Conservation (phyloP, 1,140 invertebrate species). For the Drosophila trapezifrons region DNA sequence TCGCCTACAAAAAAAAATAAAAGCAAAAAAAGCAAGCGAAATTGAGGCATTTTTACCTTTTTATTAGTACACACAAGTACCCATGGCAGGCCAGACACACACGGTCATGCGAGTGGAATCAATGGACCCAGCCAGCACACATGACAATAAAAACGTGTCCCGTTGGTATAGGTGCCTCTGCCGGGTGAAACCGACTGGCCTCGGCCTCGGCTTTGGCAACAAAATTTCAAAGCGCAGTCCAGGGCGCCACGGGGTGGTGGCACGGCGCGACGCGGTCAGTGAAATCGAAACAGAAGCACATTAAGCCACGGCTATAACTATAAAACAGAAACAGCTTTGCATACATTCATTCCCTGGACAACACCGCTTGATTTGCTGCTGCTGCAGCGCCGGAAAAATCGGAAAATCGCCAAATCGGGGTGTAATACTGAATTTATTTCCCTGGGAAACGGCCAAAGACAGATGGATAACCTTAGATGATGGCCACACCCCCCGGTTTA, state of each 20-base stretch:
- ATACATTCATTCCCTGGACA: slow-evolving; percentile 29
- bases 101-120: slow-evolving; percentile 49
- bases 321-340: slow-evolving; percentile 51
- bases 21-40: too few species aligned
- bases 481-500: not conserved
- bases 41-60: slow-evolving; percentile 64
- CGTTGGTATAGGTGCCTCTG: slow-evolving; percentile 18
- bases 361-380: slow-evolving; percentile 38
- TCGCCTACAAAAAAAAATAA: slow-evolving; percentile 32
- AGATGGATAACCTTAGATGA: not conserved
- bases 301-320: slow-evolving; percentile 49
- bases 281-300: slow-evolving; percentile 48
- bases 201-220: not conserved
- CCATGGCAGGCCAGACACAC: slow-evolving; percentile 9
- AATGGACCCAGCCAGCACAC: slow-evolving; percentile 55
- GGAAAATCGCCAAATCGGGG: slow-evolving; percentile 16
- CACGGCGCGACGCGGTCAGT: slow-evolving; percentile 19
- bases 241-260: slow-evolving; percentile 23
- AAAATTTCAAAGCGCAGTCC: slow-evolving; percentile 25
- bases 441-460: not conserved
- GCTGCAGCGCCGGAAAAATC: slow-evolving; percentile 2
- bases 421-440: slow-evolving; percentile 26
- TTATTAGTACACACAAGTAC: slow-evolving; percentile 44
- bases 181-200: too few species aligned
- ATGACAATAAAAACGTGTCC: slow-evolving; percentile 58